These are phyloP conservation scores for Apoda limacodes DNA, from an alignment of 2,888 invertebrate genomes.

Conservation along the genomic window DNA sequence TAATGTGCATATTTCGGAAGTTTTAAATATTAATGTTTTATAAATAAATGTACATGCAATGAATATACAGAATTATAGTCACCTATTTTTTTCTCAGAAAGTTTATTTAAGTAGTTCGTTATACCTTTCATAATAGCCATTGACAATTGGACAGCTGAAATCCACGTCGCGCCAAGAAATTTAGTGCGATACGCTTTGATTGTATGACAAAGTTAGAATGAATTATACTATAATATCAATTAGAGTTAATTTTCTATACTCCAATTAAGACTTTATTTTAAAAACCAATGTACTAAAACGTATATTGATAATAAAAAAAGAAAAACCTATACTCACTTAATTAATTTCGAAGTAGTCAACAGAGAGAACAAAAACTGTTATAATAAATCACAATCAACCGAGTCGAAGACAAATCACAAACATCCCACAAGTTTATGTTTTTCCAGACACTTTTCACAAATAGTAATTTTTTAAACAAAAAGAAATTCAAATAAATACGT, in stretches of 20 bases:
- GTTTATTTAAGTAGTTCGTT: no score
- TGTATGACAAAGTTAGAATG: constrained; percentile 38
- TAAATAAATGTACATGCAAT: no score
- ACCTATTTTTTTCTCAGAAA: no score
- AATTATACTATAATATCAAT: neutral
- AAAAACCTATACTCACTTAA: constrained; percentile 44
- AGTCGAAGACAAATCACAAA: constrained; percentile 46
- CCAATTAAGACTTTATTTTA: constrained; percentile 14
- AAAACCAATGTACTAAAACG: constrained; percentile 8
- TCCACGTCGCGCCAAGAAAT: constrained; percentile 49
- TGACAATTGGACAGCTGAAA: constrained; percentile 56
- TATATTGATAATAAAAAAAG: constrained; percentile 5
- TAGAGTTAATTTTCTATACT: constrained; percentile 30
- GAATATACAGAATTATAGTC: no score
- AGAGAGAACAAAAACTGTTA: constrained; percentile 21
- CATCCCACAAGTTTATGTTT: constrained; percentile 52
- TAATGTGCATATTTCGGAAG: no score
- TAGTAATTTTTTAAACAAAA: constrained; percentile 16
- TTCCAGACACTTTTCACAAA: constrained; percentile 30
- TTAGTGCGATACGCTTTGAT: constrained; percentile 60
- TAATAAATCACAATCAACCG: constrained; percentile 34
- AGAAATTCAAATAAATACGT: constrained; percentile 10
- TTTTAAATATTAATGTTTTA: no score
- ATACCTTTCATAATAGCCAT: constrained; percentile 51
- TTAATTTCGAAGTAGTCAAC: constrained; percentile 29